Evolutionary conservation across 2,888 invertebrate species (phyloP), one percentile per base, ranked within the genome.

Genomic region (Drosophila flavopinicola): DNA sequence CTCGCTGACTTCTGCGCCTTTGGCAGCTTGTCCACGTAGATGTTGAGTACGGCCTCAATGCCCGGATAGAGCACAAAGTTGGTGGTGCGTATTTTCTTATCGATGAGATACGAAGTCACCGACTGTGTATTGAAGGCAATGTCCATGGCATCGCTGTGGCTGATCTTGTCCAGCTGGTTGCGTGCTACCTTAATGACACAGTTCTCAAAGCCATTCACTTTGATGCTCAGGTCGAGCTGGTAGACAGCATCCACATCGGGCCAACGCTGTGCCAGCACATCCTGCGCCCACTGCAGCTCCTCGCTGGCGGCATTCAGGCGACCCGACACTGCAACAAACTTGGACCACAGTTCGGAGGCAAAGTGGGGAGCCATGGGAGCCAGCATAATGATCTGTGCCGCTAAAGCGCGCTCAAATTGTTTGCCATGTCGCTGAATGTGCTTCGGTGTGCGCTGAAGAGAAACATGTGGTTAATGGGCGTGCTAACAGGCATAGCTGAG

Each of bases 361-460:
- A 98, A 98, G 91, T 97, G 96, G 0, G 99, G 99, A 0, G 96
- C 95, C 87, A 98, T 93, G 0, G 98, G 98, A 3, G 97, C 94
- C 33, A 98, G 88, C 94, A 97, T 95, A 67, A 98, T 95, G 51
- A 98, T 93, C 83, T 97, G 94, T 23, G 93, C 92, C 0, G 95
- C 96, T 52, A 99, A 91, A 4, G 96, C 94, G 77, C 94, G 92
- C 91, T 98, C 96, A 90, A 93, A 98, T 85, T 96, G 94, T 52
- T 91, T 92, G 88, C 96, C 94, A 61, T 92, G 93, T 1, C 93
- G 93, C 45, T 94, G 91, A 15, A 95, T 91, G 69, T 93, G 92
- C 29, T 93, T 91, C 7, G 94, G 93, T 3, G 93, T 90, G 78
- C 93, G 94, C 92, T 94, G 69, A 1, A 51, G 39, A 3, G 1